Evolutionary conservation across 2,888 invertebrate species (phyloP), one percentile per base, ranked within the genome.

Genomic region (Drosophila bunnanda): DNA sequence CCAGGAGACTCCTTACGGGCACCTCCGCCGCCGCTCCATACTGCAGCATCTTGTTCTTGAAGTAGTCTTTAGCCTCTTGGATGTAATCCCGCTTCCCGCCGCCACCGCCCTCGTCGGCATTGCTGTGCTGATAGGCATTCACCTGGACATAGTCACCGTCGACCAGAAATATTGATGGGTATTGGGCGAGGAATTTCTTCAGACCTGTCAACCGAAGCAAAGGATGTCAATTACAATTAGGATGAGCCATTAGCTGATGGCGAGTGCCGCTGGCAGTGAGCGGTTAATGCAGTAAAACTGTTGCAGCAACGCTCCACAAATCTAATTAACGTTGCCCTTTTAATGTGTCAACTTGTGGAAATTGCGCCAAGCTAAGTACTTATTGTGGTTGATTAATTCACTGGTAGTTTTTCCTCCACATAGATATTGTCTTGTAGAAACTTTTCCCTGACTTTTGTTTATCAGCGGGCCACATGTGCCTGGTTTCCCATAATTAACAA

Each of bases 21-120:
- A 99, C 98, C 94, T 99, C 99, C 3, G 98, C 97, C 61, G 97
- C 97, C 77, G 97, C 96, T 68, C 99, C 98, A 92, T 99, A 98
- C 93, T 99, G 97, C 77, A 97, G 94, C 93, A 99, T 95, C 93
- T 99, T 98, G 91, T 96, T 95, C 62, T 97, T 96, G 93, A 99
- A 99, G 93, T 99, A 99, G 91, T 98, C 97, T 89, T 99, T 98
- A 65, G 99, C 99, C 93, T 99, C 99, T 90, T 96, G 96, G 86
- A 98, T 98, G 92, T 98, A 98, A 92, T 98, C 97, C 85, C 96
- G 95, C 90, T 96, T 96, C 79, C 95, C 95, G 75, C 93, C 93
- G 64, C 79, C 89, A 56, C 91, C 86, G 55, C 90, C 91, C 80
- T 93, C 93, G 88, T 95, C 95, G 86, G 94, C 94, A 79, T 94